Base-by-base conservation (phyloP, 1,140 invertebrate genomes). In the Marisa cornuarietis region DNA sequence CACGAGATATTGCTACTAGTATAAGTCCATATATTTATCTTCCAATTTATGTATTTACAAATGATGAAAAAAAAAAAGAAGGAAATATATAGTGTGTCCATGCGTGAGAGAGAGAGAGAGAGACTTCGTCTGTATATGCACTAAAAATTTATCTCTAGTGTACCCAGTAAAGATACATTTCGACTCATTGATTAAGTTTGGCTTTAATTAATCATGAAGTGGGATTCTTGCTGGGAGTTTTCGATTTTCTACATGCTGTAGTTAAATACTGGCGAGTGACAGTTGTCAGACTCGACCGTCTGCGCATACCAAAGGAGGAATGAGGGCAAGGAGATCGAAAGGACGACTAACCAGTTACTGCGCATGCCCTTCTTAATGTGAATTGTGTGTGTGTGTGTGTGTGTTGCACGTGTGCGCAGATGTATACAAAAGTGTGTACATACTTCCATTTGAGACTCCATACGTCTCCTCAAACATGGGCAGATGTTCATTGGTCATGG, bases 391-490 rank as follows among this genome's bases (percentile, higher is more conserved):
- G 54, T 18, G 54, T 18, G 54, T 58, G 65, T 68, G 65, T n/a
- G 22, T 10, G 20, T 5, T 31, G n/a, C 1, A 11, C 10, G 11
- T 68, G 31, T 6, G 8, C 22, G 65, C 22, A n/a, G 22, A 18
- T 68, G n/a, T n/a, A 18, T 63, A 63, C 62, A 63, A 20, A n/a
- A 63, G 1, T 63, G n/a, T 2, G n/a, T 8, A 31, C 22, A 68
- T 68, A 68, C 65, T 31, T 68, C 65, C 65, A n/a, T 68, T 22
- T 10, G 13, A 16, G 65, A 31, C 26, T 14, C 65, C 65, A 31
- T 68, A 68, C n/a, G 22, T 14, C 26, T 68, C 65, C 26, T 68
- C 65, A 31, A 68, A 68, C 65, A 68, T 68, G n/a, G 65, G 65
- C 65, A 68, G 65, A n/a, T 24, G 11, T 13, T 68, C 26, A 2